Evolutionary conservation across 64 coral and sea anemone genomes (phyloP).

Genomic region (Porites australiensis): DNA sequence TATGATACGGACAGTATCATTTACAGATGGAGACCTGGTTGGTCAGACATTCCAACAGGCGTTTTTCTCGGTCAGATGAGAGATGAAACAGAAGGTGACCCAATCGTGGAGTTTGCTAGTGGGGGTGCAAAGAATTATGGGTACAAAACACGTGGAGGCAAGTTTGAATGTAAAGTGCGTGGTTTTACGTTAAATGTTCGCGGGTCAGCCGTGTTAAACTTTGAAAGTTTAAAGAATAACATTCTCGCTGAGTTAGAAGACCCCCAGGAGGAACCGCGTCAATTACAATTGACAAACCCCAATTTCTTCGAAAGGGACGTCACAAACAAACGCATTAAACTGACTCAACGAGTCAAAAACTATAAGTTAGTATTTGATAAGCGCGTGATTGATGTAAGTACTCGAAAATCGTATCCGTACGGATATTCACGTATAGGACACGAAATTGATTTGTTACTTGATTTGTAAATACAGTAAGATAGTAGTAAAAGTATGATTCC

Average conservation of each 20-base stretch:
- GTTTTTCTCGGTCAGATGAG: slow-evolving; percentile 27
- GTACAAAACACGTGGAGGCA: neutral
- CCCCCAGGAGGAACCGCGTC: neutral
- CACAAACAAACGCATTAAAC: neutral
- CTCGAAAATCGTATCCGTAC: too few relatives aligned
- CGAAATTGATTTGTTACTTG: too few relatives aligned
- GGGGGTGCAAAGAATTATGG: slow-evolving; percentile 32
- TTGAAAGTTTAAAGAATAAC: neutral
- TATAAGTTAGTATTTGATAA: neutral
- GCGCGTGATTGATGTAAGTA: too few relatives aligned
- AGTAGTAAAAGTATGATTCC: too few relatives aligned
- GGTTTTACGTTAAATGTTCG: neutral
- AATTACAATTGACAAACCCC: neutral
- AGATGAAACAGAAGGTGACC: neutral
- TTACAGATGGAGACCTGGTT: neutral
- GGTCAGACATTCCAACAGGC: neutral
- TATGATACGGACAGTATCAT: slow-evolving; percentile 43
- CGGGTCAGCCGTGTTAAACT: neutral
- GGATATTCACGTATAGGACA: slow-evolving; percentile 2
- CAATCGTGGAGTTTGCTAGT: neutral
- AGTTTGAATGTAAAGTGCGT: neutral
- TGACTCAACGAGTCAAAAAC: neutral
- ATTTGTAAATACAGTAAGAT: too few relatives aligned
- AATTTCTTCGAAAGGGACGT: neutral
- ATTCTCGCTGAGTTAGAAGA: neutral